Evolutionary conservation across 2,113 vertebrate genomes (phyloP), one percentile per base, ranked within the genome.

Genomic region (Cyprinodon variegatus): DNA sequence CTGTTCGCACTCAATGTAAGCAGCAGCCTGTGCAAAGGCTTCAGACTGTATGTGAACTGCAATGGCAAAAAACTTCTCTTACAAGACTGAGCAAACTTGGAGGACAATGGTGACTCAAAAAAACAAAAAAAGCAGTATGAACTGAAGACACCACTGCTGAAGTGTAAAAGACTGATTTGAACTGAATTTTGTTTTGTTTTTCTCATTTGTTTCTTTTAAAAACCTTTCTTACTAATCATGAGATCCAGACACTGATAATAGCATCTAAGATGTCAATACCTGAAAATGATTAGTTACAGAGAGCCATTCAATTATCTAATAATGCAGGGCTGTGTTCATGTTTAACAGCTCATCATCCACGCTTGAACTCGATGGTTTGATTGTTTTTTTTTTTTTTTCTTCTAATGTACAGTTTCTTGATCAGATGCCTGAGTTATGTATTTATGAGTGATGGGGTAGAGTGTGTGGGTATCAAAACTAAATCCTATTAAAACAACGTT

Each of bases 401-500:
- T 36, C 2, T 70, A 22, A 20, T 48, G 63, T 69, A 79, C 90
- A 64, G 74, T 87, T 88, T 66, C 82, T 86, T 77, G 53, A 82
- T 85, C 79, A 82, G 77, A 88, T 85, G 66, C 73, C 78, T 90
- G 86, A 87, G 90, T 77, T 79, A 68, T 87, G 81, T 89, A 0
- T 65, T 89, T 65, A 50, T 73, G 63, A 65, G 59, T 89, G 62
- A 50, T 73, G 61, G 65, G 57, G 71, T 60, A 79, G 53, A n/a
- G 46, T 73, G 38, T 82, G 78, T 83, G 83, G 63, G 66, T 59
- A 67, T 86, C 74, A 76, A 74, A 85, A 71, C 17, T 70, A 81
- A 85, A 82, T 74, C 72, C 67, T 77, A 88, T 92, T 90, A 80
- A 88, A 92, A 75, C 7, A 1, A 81, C 82, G 89, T 78, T 82